Base-by-base conservation (phyloP, 2,888 invertebrate species). In the Pseudococcus jackbeardsleyi region DNA sequence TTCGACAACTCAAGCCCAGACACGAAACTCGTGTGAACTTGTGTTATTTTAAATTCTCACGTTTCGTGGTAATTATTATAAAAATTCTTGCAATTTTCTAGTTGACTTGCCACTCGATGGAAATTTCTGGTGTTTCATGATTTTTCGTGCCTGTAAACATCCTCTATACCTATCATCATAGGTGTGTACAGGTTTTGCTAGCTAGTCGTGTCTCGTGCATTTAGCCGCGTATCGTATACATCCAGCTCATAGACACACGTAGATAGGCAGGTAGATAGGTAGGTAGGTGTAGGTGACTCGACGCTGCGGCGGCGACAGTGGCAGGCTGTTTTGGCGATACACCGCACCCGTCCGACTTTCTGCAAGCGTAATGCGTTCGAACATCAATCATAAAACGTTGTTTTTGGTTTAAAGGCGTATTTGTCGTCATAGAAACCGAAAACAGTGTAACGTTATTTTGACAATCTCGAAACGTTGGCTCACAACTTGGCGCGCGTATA, bases 371-470 rank as follows among this genome's bases (percentile, higher is more conserved):
- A 82, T 79, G 79, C 33, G 84, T 64, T 77, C 77, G 88, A 88
- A 84, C 64, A 64, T 77, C 77, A 87, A 77, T 77, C 72, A 87
- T 72, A 87, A 68, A 72, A 86, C 46, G 42, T 86, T 86, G 68
- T 86, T 72, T 72, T 86, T 59, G 33, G 86, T 86, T 72, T 54
- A 50, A 50, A 84, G 84, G 84, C 84, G 84, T 50, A 84, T 84
- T 84, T 84, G 84, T 84, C 84, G 84, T 84, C 84, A 84, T 84
- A 84, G 84, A 84, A 84, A 84, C 84, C 46, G 26, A 72, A 72
- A 72, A 59, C 59, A 72, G 68, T 33, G 11, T 72, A 72, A 72
- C 68, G 68, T n/a, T 72, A 72, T 72, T 72, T 72, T 72, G 68
- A 72, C 68, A 72, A 72, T 72, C 68, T 72, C 68, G 12, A 33